Base-by-base conservation (phyloP, 1,140 invertebrate species). In the Micrasema minimum region DNA sequence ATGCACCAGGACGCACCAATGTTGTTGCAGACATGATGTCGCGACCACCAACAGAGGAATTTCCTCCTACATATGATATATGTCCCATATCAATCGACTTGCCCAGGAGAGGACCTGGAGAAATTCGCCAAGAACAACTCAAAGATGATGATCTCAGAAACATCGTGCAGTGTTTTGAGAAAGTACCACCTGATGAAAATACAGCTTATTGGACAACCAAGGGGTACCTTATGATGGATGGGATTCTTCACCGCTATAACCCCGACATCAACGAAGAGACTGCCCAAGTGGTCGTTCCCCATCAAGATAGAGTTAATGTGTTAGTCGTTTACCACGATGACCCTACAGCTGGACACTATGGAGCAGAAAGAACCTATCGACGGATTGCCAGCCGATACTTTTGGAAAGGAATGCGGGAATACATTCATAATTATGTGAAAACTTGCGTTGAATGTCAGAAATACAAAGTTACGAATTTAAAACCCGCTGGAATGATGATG, bases 1-100 rank as follows among this genome's bases (percentile, higher is more conserved):
- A 81, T 64, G 72, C 16, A 2, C 73, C 76, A 1, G 78, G 78
- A 1, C 76, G 53, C 59, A 57, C 57, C 2, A 81, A 80, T 74
- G 75, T 76, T 0, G 71, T 80, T 3, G 78, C 79, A 9, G 77
- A 80, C 61, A 48, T 72, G 0, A 53, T 80, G n/a, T 77, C 75
- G 1, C 66, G 77, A 37, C 79, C 78, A 9, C 46, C 46, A 16
- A 9, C 12, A 14, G 46, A 50, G 14, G 7, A 7, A 9, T n/a
- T 50, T 77, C 2, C 22, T 80, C 5, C 14, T 5, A 20, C 14
- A 48, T 48, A 14, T 14, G 14, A 6, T 20, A 14, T 48, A 14
- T 48, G 46, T 14, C 5, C 12, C 5, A 14, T 48, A 5, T 5
- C 18, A 5, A 14, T 48, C 6, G 46, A 48, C 46, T 6, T 48